These are phyloP conservation scores for Sinocyclocheilus anshuiensis DNA, from an alignment of 2,113 vertebrate species.

Conservation along the genomic window DNA sequence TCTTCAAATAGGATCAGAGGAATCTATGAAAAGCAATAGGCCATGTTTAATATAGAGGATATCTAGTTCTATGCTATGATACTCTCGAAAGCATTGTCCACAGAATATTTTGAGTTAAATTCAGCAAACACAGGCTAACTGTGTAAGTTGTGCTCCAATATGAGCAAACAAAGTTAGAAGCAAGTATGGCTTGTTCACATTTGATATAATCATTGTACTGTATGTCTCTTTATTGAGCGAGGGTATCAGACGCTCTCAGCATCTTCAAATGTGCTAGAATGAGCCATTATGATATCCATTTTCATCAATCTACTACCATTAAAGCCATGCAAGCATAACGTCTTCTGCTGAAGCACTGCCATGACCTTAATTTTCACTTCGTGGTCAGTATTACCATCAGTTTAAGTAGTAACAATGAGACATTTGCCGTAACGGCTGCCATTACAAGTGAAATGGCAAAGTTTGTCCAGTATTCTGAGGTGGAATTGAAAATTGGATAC, in stretches of 20 bases:
- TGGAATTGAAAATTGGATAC: background rate
- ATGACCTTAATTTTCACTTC: background rate
- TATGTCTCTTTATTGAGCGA: conserved; percentile 16
- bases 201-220: background rate
- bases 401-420: background rate
- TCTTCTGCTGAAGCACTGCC: background rate
- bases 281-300: conserved; percentile 17
- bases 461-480: conserved; percentile 18
- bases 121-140: background rate
- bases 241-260: background rate
- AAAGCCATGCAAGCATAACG: background rate
- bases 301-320: conserved; percentile 24
- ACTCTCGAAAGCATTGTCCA: background rate
- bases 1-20: background rate
- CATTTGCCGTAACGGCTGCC: conserved; percentile 12
- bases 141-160: background rate
- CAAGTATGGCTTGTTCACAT: background rate
- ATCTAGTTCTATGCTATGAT: background rate
- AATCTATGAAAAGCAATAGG: background rate
- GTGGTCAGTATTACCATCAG: conserved; percentile 11
- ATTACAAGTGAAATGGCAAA: conserved; percentile 11
- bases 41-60: background rate
- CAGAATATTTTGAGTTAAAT: background rate
- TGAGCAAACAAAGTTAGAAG: conserved; percentile 17
- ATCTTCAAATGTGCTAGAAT: conserved; percentile 2